Base-by-base conservation (phyloP, 2,797 vertebrate genomes). In the Ataeniobius toweri region DNA sequence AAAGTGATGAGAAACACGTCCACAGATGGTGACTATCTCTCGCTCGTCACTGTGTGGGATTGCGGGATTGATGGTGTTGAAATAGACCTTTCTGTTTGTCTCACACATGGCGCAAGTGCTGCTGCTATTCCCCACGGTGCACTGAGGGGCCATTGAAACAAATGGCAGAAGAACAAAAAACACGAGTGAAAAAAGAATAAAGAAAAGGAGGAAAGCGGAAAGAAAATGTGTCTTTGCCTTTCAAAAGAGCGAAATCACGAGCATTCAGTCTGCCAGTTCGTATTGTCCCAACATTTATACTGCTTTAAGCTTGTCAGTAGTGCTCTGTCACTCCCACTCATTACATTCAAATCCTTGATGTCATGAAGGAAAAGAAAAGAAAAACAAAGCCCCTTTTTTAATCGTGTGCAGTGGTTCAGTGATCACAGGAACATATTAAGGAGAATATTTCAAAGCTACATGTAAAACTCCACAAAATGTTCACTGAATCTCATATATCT, bases 41-140 rank as follows among this genome's bases (percentile, higher is more conserved):
- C 89, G 83, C 90, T 90, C 92, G 79, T 92, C 90, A 89, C 91
- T 92, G 93, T 92, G 93, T 93, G 93, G 93, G 92, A 92, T 89
- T 92, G 92, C 92, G 91, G 93, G 93, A 94, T 90, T 91, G 93
- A 93, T 92, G 89, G 94, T 94, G 93, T 93, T 85, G 92, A 93
- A 93, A 91, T 91, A 94, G 92, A 92, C 93, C 94, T 93, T 92
- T 94, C 91, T 92, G 91, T 93, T 95, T 94, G 94, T 94, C 92
- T 95, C 93, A 86, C 92, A 92, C 94, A 93, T 94, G 91, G 92
- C 85, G 80, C 85, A 89, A 93, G 88, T 89, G 84, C 91, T 87
- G 89, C 93, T 88, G 91, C 89, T 90, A 91, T 91, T 91, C 93
- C 67, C 93, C 92, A 91, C 90, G 85, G 90, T 89, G 89, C 88